A percentile compares a stretch with the other conserved stretches of the same genome.
phyloP scores from a whole-genome alignment of 2,797 vertebrate species.

The Myotis planiceps region DNA sequence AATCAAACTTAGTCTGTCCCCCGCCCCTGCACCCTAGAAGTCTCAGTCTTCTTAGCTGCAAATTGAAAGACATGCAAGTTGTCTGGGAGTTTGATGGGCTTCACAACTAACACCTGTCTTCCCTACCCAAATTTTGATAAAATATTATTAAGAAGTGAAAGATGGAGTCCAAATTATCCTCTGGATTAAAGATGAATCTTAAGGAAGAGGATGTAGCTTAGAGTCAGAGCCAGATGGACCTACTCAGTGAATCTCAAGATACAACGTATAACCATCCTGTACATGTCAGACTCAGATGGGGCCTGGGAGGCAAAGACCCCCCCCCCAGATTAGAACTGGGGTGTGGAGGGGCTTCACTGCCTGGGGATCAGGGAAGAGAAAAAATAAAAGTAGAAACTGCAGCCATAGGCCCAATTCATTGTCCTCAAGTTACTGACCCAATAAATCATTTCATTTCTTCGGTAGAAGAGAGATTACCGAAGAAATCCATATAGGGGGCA shows the following conservation, averaged over 20 bases:
- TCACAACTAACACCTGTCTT: neutral
- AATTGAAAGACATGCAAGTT: neutral
- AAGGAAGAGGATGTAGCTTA: neutral
- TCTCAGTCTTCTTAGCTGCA: neutral
- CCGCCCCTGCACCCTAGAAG: neutral
- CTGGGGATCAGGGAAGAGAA: accelerated
- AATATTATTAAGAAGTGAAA: neutral
- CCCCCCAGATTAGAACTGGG: neutral
- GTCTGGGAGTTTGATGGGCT: neutral
- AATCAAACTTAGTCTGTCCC: neutral
- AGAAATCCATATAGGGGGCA: neutral
- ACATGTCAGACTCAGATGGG: no score
- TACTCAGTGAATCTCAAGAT: neutral
- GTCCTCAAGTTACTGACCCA: neutral
- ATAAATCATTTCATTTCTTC: neutral
- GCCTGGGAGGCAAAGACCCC: neutral
- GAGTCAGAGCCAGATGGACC: neutral
- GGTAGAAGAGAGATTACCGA: neutral
- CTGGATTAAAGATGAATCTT: neutral
- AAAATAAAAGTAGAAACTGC: neutral
- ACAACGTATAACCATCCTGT: neutral
- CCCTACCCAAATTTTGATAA: neutral
- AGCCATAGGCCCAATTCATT: neutral
- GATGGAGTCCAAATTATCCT: neutral
- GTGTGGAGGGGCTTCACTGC: neutral